Conservation (phyloP, 2,797 vertebrate genomes). For the Xerus rutilus region DNA sequence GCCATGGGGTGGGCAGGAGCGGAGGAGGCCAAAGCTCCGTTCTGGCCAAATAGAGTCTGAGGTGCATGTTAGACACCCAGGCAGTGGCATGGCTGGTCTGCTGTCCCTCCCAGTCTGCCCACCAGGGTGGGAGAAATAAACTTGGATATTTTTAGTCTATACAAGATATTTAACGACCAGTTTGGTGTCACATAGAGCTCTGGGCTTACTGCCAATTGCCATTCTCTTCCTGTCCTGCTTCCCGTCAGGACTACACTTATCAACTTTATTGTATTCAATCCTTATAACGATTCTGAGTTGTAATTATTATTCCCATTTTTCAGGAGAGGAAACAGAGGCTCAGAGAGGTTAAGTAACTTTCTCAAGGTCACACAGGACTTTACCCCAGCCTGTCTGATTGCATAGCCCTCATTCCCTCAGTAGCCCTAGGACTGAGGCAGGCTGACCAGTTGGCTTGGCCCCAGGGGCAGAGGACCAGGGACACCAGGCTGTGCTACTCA, state of each 20-base stretch:
- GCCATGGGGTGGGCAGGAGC: too few species aligned
- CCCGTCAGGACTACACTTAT: too few species aligned
- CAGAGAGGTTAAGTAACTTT: too few species aligned
- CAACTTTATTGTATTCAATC: neutral
- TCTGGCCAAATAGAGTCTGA: neutral
- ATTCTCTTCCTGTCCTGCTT: too few species aligned
- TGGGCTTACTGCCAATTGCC: too few species aligned
- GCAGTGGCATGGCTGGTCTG: too few species aligned
- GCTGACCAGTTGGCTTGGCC: neutral
- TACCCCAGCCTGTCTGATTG: too few species aligned
- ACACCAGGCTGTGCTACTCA: neutral
- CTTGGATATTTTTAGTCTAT: accelerated
- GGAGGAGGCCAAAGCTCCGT: neutral
- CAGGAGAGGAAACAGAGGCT: too few species aligned
- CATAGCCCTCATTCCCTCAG: too few species aligned
- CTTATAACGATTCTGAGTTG: neutral
- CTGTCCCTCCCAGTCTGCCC: neutral
- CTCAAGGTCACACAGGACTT: neutral
- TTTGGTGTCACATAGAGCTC: too few species aligned
- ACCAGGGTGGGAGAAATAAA: neutral
- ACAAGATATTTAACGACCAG: too few species aligned
- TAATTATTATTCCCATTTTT: too few species aligned
- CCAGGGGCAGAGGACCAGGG: neutral
- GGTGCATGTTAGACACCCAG: neutral
- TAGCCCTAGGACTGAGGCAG: neutral